phyloP scores from a whole-genome alignment of 2,797 vertebrate species.

The Eremophila alpestris region DNA sequence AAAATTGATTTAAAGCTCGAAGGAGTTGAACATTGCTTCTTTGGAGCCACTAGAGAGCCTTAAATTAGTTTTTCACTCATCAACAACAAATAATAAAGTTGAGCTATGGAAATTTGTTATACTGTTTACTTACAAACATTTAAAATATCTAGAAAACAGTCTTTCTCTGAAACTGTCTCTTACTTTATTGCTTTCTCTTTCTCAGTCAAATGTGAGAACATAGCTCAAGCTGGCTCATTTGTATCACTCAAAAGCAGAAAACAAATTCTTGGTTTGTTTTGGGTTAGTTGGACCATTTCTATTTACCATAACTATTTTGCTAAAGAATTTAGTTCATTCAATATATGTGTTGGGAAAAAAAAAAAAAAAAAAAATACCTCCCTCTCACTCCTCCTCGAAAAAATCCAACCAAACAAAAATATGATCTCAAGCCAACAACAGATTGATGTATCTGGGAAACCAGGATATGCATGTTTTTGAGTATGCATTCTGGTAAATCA shows the following conservation, averaged over 20 bases:
- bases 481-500: not conserved
- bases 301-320: not conserved
- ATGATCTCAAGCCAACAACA: not conserved
- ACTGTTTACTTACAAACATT: not conserved
- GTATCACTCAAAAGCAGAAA: not conserved
- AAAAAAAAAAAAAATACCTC: accelerated
- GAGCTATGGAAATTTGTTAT: not conserved
- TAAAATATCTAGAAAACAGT: not conserved
- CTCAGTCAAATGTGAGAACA: not conserved
- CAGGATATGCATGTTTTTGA: not conserved
- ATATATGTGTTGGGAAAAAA: not conserved
- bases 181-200: not conserved
- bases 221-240: not conserved
- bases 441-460: not conserved
- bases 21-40: not conserved
- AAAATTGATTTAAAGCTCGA: not conserved
- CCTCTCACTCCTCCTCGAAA: accelerated
- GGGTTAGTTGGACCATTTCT: not conserved
- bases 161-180: not conserved
- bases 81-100: not conserved
- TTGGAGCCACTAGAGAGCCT: not conserved
- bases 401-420: not conserved
- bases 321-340: not conserved
- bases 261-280: not conserved
- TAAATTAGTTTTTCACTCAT: not conserved